Evolutionary conservation across 2,797 vertebrate genomes (phyloP).

Genomic region (Acanthurus lineatus): DNA sequence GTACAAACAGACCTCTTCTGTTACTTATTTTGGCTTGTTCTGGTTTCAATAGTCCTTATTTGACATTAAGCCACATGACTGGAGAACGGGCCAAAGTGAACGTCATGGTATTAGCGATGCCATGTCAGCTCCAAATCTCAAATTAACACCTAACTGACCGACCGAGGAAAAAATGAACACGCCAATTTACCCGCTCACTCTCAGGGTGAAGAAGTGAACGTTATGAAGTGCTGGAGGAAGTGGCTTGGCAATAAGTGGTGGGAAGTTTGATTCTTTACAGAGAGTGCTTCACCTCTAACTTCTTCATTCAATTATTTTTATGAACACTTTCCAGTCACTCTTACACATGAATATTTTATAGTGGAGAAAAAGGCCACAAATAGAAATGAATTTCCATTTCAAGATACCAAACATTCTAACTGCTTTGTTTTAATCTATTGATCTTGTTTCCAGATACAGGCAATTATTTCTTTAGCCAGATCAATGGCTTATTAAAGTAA

Average conservation of each 20-base stretch:
- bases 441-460: not conserved
- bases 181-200: conserved; percentile 16
- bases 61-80: conserved; percentile 4
- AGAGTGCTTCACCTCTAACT: not conserved
- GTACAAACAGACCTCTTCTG: too few relatives aligned
- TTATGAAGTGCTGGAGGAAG: not conserved
- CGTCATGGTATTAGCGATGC: not conserved
- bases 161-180: conserved; percentile 34
- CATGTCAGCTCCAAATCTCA: conserved; percentile 16
- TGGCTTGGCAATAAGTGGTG: not conserved
- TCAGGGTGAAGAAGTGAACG: not conserved
- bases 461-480: not conserved
- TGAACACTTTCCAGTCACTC: not conserved
- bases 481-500: not conserved
- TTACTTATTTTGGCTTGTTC: not conserved
- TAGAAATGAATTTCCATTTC: not conserved
- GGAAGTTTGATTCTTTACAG: not conserved
- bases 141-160: conserved; percentile 41
- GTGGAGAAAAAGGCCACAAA: not conserved
- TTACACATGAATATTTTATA: not conserved
- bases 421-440: not conserved
- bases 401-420: not conserved
- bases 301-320: not conserved
- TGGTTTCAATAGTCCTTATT: not conserved
- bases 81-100: conserved; percentile 8